Base-by-base conservation (phyloP, 2,797 vertebrate species). In the Acanthurus leucopareius region DNA sequence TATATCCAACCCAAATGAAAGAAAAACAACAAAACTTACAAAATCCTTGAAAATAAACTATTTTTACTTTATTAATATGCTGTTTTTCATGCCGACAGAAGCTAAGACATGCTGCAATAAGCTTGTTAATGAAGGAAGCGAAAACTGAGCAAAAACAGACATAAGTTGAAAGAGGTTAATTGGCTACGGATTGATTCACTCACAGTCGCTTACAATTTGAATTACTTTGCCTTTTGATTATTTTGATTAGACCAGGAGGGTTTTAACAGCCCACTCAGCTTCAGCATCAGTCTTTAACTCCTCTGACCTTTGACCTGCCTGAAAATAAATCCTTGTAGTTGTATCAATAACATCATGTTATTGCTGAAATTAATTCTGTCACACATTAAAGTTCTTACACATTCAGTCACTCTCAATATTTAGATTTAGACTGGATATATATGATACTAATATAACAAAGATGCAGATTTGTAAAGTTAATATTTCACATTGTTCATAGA, bases 281-380 rank as follows among this genome's bases (percentile, higher is more conserved):
- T 16, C 44, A 52, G 38, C 35, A 40, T 68, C 8, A 70, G 10
- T 67, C 57, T 58, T 38, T 16, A 20, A 28, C 40, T 40, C 10
- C 16, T 71, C 54, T 77, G 57, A 76, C 75, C 57, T 74, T 16
- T 28, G 48, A 68, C 52, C 52, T 76, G 19, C 3, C 28, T 56
- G 28, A 57, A 57, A 66, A 74, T 68, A 38, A 63, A 63, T 70
- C 5, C 44, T 35, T 4, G 16, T 44, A 32, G 54, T n/a, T 1
- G 0, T 13, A 14, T 76, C 35, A 40, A 52, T 57, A 25, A 3
- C 4, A 20, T 56, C 4, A 20, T 56, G 20, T 73, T 48, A 73
- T 35, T 32, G 25, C 14, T 19, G 19, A 22, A 52, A 35, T 35
- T 40, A 28, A 75, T 38, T 66, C 2, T 22, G 25, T 56, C 10